Percentiles rank a stretch among this genome's conserved stretches.
phyloP scores from a whole-genome alignment of 2,113 vertebrate genomes.

The Clinocottus analis region DNA sequence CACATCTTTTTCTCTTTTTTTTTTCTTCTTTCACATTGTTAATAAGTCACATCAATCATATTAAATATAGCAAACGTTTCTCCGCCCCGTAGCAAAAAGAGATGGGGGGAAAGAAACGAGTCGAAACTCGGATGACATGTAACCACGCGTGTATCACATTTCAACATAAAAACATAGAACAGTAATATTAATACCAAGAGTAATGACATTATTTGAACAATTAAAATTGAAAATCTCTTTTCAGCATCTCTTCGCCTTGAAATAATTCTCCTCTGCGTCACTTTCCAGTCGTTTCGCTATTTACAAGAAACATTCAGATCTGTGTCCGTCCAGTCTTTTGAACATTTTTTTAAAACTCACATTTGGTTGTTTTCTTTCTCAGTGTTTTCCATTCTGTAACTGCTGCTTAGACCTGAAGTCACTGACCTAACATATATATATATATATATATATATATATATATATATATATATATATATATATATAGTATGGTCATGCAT shows the following conservation, averaged over 20 bases:
- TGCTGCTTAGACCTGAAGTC: slow-evolving; percentile 19
- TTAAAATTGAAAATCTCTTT: slow-evolving; percentile 73
- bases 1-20: slow-evolving; percentile 28
- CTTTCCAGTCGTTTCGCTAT: slow-evolving; percentile 33
- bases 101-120: slow-evolving; percentile 23
- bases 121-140: slow-evolving; percentile 48
- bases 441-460: no score
- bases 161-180: slow-evolving; percentile 63
- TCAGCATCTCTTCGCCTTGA: slow-evolving; percentile 60
- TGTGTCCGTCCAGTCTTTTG: slow-evolving; percentile 42
- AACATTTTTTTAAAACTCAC: slow-evolving; percentile 34
- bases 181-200: slow-evolving; percentile 55
- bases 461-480: slow-evolving; percentile 1
- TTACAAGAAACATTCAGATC: slow-evolving; percentile 75
- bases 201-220: slow-evolving; percentile 51
- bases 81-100: slow-evolving; percentile 47
- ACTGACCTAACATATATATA: not conserved
- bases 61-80: slow-evolving; percentile 75
- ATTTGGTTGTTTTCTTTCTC: slow-evolving; percentile 60
- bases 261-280: slow-evolving; percentile 13
- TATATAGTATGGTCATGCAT: slow-evolving; percentile 12
- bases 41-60: slow-evolving; percentile 72
- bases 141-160: slow-evolving; percentile 65
- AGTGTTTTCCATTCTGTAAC: slow-evolving; percentile 40
- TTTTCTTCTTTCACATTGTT: slow-evolving; percentile 61